A percentile compares a stretch with the other conserved stretches of the same genome.
These are phyloP conservation scores for Falco rusticolus DNA, from an alignment of 2,797 vertebrate species.

Conservation along the genomic window DNA sequence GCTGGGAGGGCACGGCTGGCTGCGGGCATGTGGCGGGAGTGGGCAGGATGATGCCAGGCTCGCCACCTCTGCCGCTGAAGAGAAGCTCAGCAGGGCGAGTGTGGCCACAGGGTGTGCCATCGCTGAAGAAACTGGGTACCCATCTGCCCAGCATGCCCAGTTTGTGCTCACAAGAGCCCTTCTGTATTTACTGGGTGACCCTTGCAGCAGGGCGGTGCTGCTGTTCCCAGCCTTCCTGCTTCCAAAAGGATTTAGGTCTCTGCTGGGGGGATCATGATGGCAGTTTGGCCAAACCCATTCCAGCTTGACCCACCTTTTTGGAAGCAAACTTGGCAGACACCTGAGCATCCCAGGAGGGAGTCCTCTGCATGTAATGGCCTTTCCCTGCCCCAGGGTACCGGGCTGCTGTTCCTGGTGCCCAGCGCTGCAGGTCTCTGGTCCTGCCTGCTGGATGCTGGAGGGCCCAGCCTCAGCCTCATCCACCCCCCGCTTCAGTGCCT, in stretches of 20 bases:
- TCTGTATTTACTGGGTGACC: accelerated
- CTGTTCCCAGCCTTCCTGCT: neutral
- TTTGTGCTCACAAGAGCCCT: neutral
- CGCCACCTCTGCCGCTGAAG: neutral
- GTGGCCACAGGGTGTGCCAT: neutral
- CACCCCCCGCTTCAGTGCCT: too few species aligned
- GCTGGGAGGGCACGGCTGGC: neutral
- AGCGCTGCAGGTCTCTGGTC: neutral
- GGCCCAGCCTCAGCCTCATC: neutral
- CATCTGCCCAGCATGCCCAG: accelerated
- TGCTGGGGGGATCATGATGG: neutral
- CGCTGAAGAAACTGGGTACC: neutral
- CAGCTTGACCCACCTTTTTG: neutral
- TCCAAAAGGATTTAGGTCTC: neutral
- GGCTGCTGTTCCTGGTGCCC: neutral
- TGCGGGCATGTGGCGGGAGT: accelerated
- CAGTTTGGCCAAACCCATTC: neutral
- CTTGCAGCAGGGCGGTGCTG: neutral
- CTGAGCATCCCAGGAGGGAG: neutral
- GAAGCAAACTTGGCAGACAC: neutral
- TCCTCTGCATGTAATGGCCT: accelerated
- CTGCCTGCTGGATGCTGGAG: neutral
- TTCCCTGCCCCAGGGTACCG: neutral
- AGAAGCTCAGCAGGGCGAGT: neutral
- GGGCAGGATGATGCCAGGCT: neutral